phyloP scores from a whole-genome alignment of 2,797 vertebrate species.

The Rhinoraja longicauda region DNA sequence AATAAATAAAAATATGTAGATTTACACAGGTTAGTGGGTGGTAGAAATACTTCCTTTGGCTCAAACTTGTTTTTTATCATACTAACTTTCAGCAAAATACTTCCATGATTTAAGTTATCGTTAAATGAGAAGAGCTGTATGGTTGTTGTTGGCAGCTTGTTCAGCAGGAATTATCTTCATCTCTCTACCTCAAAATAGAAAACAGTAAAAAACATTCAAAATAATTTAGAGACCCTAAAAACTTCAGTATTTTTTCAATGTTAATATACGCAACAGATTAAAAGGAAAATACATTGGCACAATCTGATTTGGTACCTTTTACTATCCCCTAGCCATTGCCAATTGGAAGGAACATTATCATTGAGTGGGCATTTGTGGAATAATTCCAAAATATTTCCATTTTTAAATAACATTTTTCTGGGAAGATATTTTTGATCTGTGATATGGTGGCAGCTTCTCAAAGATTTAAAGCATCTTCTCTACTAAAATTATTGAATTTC shows the following conservation, averaged over 20 bases:
- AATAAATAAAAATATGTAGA: slow-evolving; percentile 28
- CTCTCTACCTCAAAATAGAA: neutral
- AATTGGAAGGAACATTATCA: neutral
- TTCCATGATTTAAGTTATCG: neutral
- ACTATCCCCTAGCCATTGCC: neutral
- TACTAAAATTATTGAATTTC: neutral
- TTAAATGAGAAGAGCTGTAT: neutral
- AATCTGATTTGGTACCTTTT: neutral
- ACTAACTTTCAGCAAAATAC: neutral
- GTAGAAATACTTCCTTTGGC: neutral
- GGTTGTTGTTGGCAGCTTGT: neutral
- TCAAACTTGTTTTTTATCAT: neutral
- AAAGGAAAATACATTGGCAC: neutral
- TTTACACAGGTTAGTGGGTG: neutral
- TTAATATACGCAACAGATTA: neutral
- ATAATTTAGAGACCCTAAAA: slow-evolving; percentile 3
- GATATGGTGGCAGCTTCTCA: neutral
- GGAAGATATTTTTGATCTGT: neutral
- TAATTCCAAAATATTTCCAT: neutral
- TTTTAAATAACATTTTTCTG: neutral
- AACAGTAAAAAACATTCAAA: slow-evolving; percentile 3
- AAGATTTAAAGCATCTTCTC: neutral
- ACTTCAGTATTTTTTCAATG: neutral
- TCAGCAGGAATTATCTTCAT: slow-evolving; percentile 14
- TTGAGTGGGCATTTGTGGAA: neutral